Evolutionary conservation across 2,888 invertebrate species (phyloP).

Genomic region (Cephus nigrinus): DNA sequence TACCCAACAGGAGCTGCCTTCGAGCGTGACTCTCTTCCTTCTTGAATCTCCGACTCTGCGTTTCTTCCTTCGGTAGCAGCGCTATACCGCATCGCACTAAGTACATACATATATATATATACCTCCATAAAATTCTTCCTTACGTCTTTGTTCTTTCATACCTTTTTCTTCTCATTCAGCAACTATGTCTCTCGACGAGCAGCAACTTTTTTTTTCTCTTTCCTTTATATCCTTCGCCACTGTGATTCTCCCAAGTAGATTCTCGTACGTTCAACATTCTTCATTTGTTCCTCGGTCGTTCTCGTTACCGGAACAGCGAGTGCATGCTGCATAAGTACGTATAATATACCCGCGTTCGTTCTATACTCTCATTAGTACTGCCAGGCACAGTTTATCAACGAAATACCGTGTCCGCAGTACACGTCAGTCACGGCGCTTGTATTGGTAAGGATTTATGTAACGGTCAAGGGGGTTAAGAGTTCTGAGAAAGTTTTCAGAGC

Average conservation of each 20-base stretch:
- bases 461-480: slow-evolving; percentile 51
- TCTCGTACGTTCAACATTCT: not conserved
- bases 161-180: not conserved
- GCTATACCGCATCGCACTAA: not conserved
- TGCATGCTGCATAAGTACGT: not conserved
- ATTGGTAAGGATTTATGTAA: slow-evolving; percentile 40
- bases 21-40: not conserved
- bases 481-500: slow-evolving; percentile 53
- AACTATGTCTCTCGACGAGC: not conserved
- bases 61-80: not conserved
- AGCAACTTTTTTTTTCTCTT: not conserved
- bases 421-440: not conserved
- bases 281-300: not conserved
- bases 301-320: not conserved
- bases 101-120: not conserved
- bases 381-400: not conserved
- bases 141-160: not conserved
- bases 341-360: not conserved
- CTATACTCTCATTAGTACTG: not conserved
- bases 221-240: not conserved
- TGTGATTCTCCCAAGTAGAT: not conserved
- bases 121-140: not conserved
- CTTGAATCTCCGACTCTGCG: not conserved
- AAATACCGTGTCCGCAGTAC: not conserved
- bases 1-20: not conserved